Percentiles rank a stretch among this genome's conserved stretches.
Conservation (phyloP, 2,888 invertebrate species). For the Heteropelma amictum region DNA sequence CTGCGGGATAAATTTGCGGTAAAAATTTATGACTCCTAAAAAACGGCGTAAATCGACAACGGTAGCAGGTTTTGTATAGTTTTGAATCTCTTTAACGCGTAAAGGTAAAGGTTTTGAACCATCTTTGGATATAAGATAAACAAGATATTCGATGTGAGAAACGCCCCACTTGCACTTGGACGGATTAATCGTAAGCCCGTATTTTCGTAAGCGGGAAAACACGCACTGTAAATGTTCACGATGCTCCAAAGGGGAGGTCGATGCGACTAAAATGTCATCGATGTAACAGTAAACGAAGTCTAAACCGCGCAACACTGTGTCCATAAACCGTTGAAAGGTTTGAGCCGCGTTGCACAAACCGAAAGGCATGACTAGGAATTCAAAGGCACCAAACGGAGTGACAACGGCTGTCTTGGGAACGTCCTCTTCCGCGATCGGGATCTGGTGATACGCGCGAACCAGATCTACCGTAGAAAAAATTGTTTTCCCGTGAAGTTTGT, state of each 20-base stretch:
- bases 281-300: conserved; percentile 58
- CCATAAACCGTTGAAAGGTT: conserved; percentile 65
- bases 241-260: conserved; percentile 55
- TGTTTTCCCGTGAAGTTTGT: conserved; percentile 30
- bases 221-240: conserved; percentile 45
- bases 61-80: conserved; percentile 63
- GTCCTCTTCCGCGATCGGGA: conserved; percentile 32
- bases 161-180: conserved; percentile 68
- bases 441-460: conserved; percentile 35
- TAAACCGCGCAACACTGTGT: conserved; percentile 50
- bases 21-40: conserved; percentile 73
- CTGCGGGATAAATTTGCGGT: conserved; percentile 69
- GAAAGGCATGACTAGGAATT: conserved; percentile 49
- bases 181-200: conserved; percentile 56
- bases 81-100: conserved; percentile 66
- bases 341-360: conserved; percentile 59
- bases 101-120: conserved; percentile 69
- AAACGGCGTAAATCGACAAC: conserved; percentile 67
- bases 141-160: conserved; percentile 63
- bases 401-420: conserved; percentile 34
- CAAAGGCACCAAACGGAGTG: conserved; percentile 41
- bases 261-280: conserved; percentile 58
- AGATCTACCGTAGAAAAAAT: conserved; percentile 42
- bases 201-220: conserved; percentile 46
- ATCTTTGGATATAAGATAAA: conserved; percentile 58